These are phyloP conservation scores for Caradrina clavipalpis DNA, from an alignment of 2,888 invertebrate species.

Conservation along the genomic window DNA sequence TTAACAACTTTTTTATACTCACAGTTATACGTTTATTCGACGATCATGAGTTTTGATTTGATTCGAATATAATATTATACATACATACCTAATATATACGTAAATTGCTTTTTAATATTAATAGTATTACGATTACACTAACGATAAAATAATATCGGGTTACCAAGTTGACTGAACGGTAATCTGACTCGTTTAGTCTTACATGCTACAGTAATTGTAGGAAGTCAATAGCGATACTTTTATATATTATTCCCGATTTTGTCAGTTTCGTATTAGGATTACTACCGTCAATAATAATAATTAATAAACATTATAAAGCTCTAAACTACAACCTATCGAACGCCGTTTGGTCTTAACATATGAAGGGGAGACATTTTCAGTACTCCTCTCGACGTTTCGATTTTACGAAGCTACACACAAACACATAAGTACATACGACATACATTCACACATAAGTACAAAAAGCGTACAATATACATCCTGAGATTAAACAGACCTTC, in stretches of 20 bases:
- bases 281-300: slow-evolving; percentile 45
- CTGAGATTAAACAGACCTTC: slow-evolving; percentile 81
- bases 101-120: slow-evolving; percentile 23
- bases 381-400: slow-evolving; percentile 46
- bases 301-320: slow-evolving; percentile 60
- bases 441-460: slow-evolving; percentile 83
- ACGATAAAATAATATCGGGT: slow-evolving; percentile 20
- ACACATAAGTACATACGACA: slow-evolving; percentile 70
- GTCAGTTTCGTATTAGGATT: slow-evolving; percentile 26
- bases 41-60: slow-evolving; percentile 11
- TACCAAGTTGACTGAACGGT: slow-evolving; percentile 32
- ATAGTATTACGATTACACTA: slow-evolving; percentile 14
- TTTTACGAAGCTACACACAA: slow-evolving; percentile 61
- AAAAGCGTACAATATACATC: slow-evolving; percentile 76
- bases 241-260: slow-evolving; percentile 4
- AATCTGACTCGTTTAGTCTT: slow-evolving; percentile 2
- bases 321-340: slow-evolving; percentile 62
- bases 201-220: neutral
- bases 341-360: slow-evolving; percentile 27
- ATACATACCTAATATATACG: slow-evolving; percentile 11
- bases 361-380: slow-evolving; percentile 25
- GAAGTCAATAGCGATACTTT: neutral
- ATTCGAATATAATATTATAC: slow-evolving; percentile 5
- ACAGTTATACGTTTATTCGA: slow-evolving; percentile 14
- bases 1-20: slow-evolving; percentile 19